These are phyloP conservation scores for Apostichopus californicus DNA, from an alignment of 35 echinoderm and acorn worm genomes.

Conservation along the genomic window DNA sequence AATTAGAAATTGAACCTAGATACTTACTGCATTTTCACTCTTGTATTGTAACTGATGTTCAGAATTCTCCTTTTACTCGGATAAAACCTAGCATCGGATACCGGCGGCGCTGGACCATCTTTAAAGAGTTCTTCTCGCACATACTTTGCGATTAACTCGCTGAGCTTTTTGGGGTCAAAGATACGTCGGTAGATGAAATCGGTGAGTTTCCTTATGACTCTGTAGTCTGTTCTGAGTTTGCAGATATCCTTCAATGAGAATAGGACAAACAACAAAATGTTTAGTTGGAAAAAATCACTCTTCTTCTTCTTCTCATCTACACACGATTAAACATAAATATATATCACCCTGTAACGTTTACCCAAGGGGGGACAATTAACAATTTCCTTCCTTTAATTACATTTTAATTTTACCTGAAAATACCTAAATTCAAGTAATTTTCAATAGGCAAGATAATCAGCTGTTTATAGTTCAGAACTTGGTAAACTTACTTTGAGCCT, in stretches of 20 bases:
- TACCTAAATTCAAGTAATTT: too few relatives aligned
- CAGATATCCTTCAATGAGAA: not conserved
- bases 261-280: not conserved
- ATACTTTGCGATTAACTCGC: conserved; percentile 19
- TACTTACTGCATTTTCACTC: conserved; percentile 52
- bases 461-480: too few relatives aligned
- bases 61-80: conserved; percentile 18
- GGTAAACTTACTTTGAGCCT: too few relatives aligned
- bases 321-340: too few relatives aligned
- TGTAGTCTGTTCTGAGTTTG: conserved; percentile 20
- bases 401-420: too few relatives aligned
- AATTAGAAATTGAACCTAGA: not conserved
- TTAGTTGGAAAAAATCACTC: too few relatives aligned
- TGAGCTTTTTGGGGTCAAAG: conserved; percentile 8
- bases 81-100: conserved; percentile 17
- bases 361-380: too few relatives aligned
- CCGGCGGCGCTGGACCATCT: not conserved
- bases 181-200: conserved; percentile 34
- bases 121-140: conserved; percentile 37
- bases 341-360: too few relatives aligned
- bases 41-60: conserved; percentile 40
- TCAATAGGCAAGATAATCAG: too few relatives aligned
- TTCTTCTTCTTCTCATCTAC: too few relatives aligned
- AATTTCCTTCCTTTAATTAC: too few relatives aligned
- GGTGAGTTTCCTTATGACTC: conserved; percentile 18